These are phyloP conservation scores for Papilio demoleus DNA, from an alignment of 2,888 invertebrate genomes.

Conservation along the genomic window DNA sequence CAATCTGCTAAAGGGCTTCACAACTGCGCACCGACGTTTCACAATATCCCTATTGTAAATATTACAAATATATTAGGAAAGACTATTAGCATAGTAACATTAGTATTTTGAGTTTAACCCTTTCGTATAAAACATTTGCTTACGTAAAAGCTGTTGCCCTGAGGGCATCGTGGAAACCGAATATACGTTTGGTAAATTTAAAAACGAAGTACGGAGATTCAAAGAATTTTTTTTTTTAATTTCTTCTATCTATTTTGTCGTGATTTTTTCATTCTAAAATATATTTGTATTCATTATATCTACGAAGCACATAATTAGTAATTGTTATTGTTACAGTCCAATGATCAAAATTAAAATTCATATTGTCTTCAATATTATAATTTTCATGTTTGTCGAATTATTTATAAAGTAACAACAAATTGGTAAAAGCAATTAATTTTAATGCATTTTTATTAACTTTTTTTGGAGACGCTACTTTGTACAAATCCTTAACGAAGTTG, in stretches of 20 bases:
- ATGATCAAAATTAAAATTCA: not conserved
- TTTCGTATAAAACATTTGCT: conserved; percentile 23
- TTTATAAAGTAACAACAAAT: too few species aligned
- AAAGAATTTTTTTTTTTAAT: not conserved
- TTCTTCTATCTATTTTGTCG: not conserved
- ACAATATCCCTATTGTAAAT: too few species aligned
- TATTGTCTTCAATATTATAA: not conserved
- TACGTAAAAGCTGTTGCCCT: conserved; percentile 28
- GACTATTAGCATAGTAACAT: not conserved
- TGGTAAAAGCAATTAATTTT: not conserved
- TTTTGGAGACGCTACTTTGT: not conserved
- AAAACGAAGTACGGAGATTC: conserved; percentile 10
- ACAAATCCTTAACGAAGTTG: not conserved
- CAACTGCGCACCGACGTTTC: too few species aligned
- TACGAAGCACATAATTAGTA: too few species aligned
- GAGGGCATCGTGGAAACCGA: conserved; percentile 18
- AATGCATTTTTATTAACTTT: not conserved
- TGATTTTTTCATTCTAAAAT: not conserved
- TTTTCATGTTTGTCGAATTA: not conserved
- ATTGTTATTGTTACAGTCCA: too few species aligned
- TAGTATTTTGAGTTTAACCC: conserved; percentile 18
- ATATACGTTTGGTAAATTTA: conserved; percentile 19
- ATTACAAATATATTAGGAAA: too few species aligned
- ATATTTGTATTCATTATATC: too few species aligned
- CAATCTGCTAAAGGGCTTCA: too few species aligned